Percentiles rank a stretch among this genome's conserved stretches.
Evolutionary conservation across 2,113 vertebrate species (phyloP).

Genomic region (Psilopsiagon aymara): DNA sequence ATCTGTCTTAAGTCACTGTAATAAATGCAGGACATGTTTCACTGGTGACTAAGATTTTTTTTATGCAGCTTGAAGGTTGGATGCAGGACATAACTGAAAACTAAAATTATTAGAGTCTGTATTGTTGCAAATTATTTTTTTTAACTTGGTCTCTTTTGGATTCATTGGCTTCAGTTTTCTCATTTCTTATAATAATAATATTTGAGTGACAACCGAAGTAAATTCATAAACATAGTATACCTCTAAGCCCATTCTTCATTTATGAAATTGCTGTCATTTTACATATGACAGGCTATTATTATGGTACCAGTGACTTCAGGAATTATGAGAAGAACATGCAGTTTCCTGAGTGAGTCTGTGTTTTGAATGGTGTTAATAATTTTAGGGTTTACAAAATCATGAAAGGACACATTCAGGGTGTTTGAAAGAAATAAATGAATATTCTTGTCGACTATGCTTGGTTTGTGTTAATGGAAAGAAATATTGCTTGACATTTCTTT

Average conservation of each 20-base stretch:
- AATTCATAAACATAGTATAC: slow-evolving; percentile 75
- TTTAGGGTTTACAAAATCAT: slow-evolving; percentile 72
- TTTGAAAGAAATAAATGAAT: slow-evolving; percentile 67
- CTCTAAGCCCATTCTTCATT: slow-evolving; percentile 68
- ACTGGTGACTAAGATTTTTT: not conserved
- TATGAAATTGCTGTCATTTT: slow-evolving; percentile 74
- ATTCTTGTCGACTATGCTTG: slow-evolving; percentile 34
- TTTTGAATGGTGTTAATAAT: slow-evolving; percentile 70
- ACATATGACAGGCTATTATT: slow-evolving; percentile 70
- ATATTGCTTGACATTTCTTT: slow-evolving; percentile 38
- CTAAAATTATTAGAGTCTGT: not conserved
- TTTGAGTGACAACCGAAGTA: slow-evolving; percentile 75
- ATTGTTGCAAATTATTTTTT: not conserved
- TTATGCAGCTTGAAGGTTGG: not conserved
- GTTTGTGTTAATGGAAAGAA: slow-evolving; percentile 68
- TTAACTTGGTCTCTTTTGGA: slow-evolving; percentile 32
- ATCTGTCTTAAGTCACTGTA: not conserved
- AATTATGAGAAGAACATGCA: slow-evolving; percentile 42
- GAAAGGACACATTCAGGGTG: slow-evolving; percentile 57
- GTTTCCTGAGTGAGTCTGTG: slow-evolving; percentile 63
- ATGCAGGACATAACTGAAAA: not conserved
- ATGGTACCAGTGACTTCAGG: slow-evolving; percentile 41
- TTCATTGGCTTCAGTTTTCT: slow-evolving; percentile 60
- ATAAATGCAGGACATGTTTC: not conserved
- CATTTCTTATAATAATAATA: slow-evolving; percentile 57